Conservation (phyloP, 2,888 invertebrate genomes). For the Furcula furcula region DNA sequence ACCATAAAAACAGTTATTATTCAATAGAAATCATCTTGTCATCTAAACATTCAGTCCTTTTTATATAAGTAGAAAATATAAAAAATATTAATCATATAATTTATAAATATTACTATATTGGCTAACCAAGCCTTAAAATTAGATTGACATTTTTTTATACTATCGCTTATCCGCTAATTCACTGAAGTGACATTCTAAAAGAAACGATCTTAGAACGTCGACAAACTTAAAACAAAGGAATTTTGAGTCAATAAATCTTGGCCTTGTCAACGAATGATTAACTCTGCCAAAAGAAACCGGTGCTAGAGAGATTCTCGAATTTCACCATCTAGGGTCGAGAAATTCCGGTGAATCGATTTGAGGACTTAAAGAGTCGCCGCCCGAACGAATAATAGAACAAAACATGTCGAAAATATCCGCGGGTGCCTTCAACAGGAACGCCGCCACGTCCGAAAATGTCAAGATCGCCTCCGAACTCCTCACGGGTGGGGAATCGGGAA, state of each 20-base stretch:
- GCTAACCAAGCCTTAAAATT: no score
- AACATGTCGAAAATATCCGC: slow-evolving; percentile 60
- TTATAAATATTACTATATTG: no score
- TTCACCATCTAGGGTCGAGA: slow-evolving; percentile 32
- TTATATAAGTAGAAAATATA: no score
- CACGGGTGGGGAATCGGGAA: slow-evolving; percentile 68
- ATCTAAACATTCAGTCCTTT: no score
- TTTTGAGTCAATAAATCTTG: slow-evolving; percentile 48
- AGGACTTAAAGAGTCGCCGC: slow-evolving; percentile 48
- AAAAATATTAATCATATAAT: no score
- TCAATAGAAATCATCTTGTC: no score
- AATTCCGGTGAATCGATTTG: slow-evolving; percentile 62
- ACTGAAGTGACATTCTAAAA: no score
- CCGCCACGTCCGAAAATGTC: slow-evolving; percentile 58
- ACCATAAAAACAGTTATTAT: no score
- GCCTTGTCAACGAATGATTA: slow-evolving; percentile 53
- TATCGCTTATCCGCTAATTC: no score
- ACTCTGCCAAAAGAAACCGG: slow-evolving; percentile 57
- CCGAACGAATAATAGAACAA: slow-evolving; percentile 64
- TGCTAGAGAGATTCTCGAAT: slow-evolving; percentile 43
- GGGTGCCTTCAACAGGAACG: slow-evolving; percentile 48
- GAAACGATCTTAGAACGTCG: no score
- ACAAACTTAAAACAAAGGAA: slow-evolving; percentile 32
- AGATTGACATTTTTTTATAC: no score
- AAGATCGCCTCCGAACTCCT: slow-evolving; percentile 49